Conservation (phyloP, 2,113 vertebrate species). For the Vimba vimba region DNA sequence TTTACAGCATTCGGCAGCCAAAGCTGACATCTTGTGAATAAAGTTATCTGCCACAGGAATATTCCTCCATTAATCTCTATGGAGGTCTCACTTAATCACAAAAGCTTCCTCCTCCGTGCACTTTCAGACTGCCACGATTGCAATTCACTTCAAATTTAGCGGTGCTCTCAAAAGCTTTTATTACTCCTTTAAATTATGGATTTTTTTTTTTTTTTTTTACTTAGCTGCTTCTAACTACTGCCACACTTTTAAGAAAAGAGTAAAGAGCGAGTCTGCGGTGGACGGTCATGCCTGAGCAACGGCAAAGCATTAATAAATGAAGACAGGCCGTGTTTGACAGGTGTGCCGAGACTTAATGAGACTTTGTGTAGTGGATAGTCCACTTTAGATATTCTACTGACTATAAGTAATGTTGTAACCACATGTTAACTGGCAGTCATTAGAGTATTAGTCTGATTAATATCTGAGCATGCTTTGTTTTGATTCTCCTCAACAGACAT, state of each 20-base stretch:
- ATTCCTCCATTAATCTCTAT: constrained; percentile 49
- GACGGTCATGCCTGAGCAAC: constrained; percentile 7
- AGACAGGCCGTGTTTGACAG: neutral
- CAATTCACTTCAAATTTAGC: constrained; percentile 32
- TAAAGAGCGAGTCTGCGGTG: neutral
- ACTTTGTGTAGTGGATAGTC: neutral
- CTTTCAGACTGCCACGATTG: constrained; percentile 23
- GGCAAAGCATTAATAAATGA: neutral
- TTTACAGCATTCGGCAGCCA: constrained; percentile 47
- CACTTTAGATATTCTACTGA: no score
- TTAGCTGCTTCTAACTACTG: constrained; percentile 9
- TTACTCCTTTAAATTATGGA: constrained; percentile 36
- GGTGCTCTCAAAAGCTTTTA: constrained; percentile 23
- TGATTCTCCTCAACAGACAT: no score
- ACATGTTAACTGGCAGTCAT: no score
- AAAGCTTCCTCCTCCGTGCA: neutral
- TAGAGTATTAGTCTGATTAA: no score
- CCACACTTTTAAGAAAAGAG: neutral
- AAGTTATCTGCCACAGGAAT: constrained; percentile 46
- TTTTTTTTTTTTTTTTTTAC: constrained; percentile 34
- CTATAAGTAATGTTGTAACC: no score
- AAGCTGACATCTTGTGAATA: constrained; percentile 50
- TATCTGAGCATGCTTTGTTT: no score
- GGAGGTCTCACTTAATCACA: constrained; percentile 35
- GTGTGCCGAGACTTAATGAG: neutral